Evolutionary conservation across 2,888 invertebrate genomes (phyloP).

Genomic region (Trichopoda pennipes): DNA sequence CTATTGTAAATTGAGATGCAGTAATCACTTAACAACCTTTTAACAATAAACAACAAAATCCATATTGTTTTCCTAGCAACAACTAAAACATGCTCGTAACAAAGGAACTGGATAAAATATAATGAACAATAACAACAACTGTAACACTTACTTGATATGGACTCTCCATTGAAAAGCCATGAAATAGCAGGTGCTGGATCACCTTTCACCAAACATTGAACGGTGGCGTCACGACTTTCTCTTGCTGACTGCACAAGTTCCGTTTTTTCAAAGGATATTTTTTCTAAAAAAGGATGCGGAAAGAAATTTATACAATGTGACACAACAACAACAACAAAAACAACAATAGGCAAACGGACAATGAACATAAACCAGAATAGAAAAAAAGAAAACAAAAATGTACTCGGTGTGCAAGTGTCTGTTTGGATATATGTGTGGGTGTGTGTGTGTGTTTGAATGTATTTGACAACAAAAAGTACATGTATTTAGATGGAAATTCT

Average conservation of each 20-base stretch:
- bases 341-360: constrained; percentile 37
- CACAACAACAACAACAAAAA: neutral
- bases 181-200: constrained; percentile 81
- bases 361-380: constrained; percentile 29
- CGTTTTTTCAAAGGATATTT: constrained; percentile 83
- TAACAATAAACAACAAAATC: constrained; percentile 29
- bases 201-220: constrained; percentile 80
- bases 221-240: constrained; percentile 82
- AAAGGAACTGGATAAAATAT: constrained; percentile 11
- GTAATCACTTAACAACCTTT: constrained; percentile 53
- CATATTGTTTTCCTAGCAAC: constrained; percentile 25
- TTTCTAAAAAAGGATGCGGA: constrained; percentile 80
- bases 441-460: neutral
- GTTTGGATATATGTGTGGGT: neutral
- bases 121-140: constrained; percentile 20
- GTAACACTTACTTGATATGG: constrained; percentile 78
- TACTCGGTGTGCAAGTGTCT: neutral
- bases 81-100: constrained; percentile 27
- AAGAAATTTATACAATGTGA: constrained; percentile 47
- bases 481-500: constrained; percentile 41
- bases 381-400: constrained; percentile 14
- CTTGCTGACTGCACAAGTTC: constrained; percentile 82
- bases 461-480: neutral
- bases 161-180: constrained; percentile 81
- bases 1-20: constrained; percentile 9